Conservation (phyloP, 2,797 vertebrate genomes). For the Gadopsis marmoratus region DNA sequence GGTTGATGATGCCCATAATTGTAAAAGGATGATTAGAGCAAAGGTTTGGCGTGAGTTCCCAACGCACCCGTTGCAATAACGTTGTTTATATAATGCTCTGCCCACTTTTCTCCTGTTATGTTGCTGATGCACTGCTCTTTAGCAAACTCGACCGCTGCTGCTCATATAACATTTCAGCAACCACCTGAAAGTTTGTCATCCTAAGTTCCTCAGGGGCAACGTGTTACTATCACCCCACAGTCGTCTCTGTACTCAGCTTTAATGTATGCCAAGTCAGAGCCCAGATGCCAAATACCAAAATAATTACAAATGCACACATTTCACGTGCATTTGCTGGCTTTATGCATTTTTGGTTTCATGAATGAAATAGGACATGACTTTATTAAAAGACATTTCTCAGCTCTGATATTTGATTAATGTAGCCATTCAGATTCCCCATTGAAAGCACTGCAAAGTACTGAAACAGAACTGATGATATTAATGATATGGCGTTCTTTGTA, state of each 20-base stretch:
- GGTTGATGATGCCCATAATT: slow-evolving; percentile 15
- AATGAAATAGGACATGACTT: slow-evolving; percentile 21
- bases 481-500: neutral
- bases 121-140: slow-evolving; percentile 31
- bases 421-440: neutral
- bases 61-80: slow-evolving; percentile 28
- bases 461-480: neutral
- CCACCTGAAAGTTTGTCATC: slow-evolving; percentile 19
- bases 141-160: slow-evolving; percentile 25
- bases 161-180: slow-evolving; percentile 24
- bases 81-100: slow-evolving; percentile 39
- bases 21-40: slow-evolving; percentile 6
- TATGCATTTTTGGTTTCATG: slow-evolving; percentile 3
- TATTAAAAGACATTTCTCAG: slow-evolving; percentile 10
- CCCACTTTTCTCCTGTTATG: neutral
- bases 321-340: neutral
- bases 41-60: slow-evolving; percentile 31
- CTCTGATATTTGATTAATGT: slow-evolving; percentile 8
- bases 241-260: slow-evolving; percentile 4
- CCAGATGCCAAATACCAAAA: neutral
- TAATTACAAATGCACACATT: slow-evolving; percentile 20
- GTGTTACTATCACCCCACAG: slow-evolving; percentile 10
- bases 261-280: neutral
- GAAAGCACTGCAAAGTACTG: neutral
- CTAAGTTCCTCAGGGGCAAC: slow-evolving; percentile 5